Evolutionary conservation across 2,888 invertebrate species (phyloP), one percentile per base, ranked within the genome.

Genomic region (Sericinus montela): DNA sequence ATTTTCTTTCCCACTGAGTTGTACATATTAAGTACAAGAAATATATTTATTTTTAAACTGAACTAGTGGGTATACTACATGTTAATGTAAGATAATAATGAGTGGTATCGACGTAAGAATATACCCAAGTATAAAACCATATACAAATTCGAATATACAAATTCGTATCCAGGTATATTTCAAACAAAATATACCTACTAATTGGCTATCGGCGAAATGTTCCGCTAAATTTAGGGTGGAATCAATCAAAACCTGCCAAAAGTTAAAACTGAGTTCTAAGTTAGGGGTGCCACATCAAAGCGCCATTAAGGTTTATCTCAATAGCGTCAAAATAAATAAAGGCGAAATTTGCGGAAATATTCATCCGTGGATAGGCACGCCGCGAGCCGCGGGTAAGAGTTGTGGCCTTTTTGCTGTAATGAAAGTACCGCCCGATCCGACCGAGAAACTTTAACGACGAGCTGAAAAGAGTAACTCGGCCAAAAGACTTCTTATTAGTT

Each of bases 261-360:
- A 86, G 75, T 81, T 79, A 70, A 73, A 68, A 74, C 73, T 69
- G 65, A 69, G 68, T 69, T 73, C 65, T 66, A 68, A 75, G 69
- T 69, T 61, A 34, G 38, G 16, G 58, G 73, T 3, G 76, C 83
- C 85, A 83, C 87, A 87, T 87, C 86, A 86, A 86, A 86, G 84
- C 69, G 68, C 75, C 78, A 85, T 87, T 86, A 85, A 69, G 75
- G 80, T 81, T 80, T 80, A 86, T 85, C 80, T 85, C 75, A 79
- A 81, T 75, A 77, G 79, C 82, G 75, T 57, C 73, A 75, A 78
- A 83, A 83, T 83, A 85, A 86, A 85, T 86, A 86, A 79, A 77
- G 78, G 74, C 70, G 72, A 75, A 84, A 82, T 84, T 82, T 83
- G 79, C 62, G 79, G 67, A 76, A 85, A 83, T 80, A 84, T 83